These are phyloP conservation scores for Pseudorasbora parva DNA, from an alignment of 2,113 vertebrate species.

Conservation along the genomic window DNA sequence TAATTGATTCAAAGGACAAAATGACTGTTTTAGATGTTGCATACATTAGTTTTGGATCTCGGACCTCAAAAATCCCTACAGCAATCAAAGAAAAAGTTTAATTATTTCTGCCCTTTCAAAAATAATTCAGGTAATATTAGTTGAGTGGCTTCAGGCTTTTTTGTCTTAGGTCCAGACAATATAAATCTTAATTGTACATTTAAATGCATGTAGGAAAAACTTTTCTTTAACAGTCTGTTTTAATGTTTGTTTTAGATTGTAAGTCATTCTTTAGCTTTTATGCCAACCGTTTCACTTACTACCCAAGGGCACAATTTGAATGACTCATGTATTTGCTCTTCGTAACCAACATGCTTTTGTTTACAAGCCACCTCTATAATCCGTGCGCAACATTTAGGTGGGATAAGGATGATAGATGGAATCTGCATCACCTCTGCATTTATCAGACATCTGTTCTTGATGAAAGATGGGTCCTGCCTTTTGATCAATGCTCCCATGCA, in stretches of 20 bases:
- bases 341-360: neutral
- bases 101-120: constrained; percentile 46
- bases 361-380: constrained; percentile 3
- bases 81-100: constrained; percentile 46
- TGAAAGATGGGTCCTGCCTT: constrained; percentile 64
- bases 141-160: constrained; percentile 12
- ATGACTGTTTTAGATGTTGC: constrained; percentile 40
- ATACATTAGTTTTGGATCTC: constrained; percentile 42
- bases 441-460: constrained; percentile 66
- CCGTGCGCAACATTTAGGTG: neutral
- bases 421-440: constrained; percentile 57
- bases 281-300: neutral
- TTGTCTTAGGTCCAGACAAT: constrained; percentile 25
- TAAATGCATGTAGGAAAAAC: neutral
- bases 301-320: neutral
- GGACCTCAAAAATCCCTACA: constrained; percentile 36
- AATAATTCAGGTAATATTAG: constrained; percentile 20
- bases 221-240: neutral
- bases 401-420: constrained; percentile 35
- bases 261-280: neutral
- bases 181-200: neutral
- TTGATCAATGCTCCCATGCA: constrained; percentile 41
- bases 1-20: constrained; percentile 43
- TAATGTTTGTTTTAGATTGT: neutral
- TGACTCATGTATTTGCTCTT: neutral